Percentiles rank a stretch among this genome's conserved stretches.
Evolutionary conservation across 2,888 invertebrate species (phyloP).

Genomic region (Metallyticus violacea): DNA sequence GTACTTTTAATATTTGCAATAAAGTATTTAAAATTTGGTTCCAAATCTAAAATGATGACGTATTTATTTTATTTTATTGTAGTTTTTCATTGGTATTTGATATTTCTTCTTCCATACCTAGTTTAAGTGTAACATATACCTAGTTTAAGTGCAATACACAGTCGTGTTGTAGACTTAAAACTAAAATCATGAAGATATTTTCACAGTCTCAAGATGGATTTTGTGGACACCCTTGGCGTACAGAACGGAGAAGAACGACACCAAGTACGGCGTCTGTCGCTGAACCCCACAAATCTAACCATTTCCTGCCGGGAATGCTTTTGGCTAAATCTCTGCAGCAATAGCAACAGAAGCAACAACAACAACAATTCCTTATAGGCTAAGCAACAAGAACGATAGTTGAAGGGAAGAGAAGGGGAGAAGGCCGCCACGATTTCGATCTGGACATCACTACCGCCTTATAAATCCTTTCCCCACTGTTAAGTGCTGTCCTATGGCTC

Average conservation of each 20-base stretch:
- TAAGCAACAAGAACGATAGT: background rate
- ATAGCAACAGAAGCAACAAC: no score
- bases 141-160: no score
- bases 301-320: background rate
- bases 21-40: no score
- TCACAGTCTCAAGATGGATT: background rate
- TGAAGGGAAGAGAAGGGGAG: background rate
- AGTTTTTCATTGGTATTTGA: no score
- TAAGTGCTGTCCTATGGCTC: no score
- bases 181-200: no score
- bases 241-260: background rate
- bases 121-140: no score
- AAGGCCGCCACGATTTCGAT: background rate
- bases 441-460: background rate
- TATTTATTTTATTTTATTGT: no score
- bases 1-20: no score
- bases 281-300: constrained; percentile 14
- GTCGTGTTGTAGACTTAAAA: no score
- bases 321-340: background rate
- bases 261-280: background rate
- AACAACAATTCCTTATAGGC: background rate
- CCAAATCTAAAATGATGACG: no score
- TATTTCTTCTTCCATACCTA: no score
- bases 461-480: background rate
- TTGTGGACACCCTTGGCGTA: background rate